These are phyloP conservation scores for Lingula anatina DNA, from an alignment of 2,888 invertebrate genomes.

Conservation along the genomic window DNA sequence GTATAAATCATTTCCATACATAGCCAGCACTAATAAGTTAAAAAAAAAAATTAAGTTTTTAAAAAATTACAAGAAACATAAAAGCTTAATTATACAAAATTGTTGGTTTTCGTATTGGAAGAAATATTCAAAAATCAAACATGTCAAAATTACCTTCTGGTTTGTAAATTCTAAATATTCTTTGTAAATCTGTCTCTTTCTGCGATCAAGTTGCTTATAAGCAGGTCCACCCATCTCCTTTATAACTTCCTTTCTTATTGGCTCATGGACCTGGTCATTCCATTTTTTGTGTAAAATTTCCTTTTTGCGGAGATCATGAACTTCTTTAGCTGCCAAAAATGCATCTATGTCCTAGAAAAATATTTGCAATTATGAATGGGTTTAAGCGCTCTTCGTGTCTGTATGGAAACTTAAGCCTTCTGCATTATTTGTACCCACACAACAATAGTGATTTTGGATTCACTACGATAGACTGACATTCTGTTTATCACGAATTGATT, in stretches of 20 bases:
- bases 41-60: not conserved
- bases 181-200: slow-evolving; percentile 39
- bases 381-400: too few species aligned
- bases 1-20: not conserved
- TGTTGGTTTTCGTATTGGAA: not conserved
- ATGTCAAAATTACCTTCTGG: slow-evolving; percentile 30
- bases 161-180: slow-evolving; percentile 48
- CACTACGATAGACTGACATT: too few species aligned
- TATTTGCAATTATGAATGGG: too few species aligned
- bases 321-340: slow-evolving; percentile 23
- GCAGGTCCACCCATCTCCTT: slow-evolving; percentile 33
- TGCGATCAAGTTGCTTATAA: slow-evolving; percentile 30
- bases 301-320: slow-evolving; percentile 34
- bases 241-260: slow-evolving; percentile 37
- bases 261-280: slow-evolving; percentile 44
- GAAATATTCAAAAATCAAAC: not conserved
- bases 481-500: too few species aligned
- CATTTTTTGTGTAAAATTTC: slow-evolving; percentile 48
- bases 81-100: too few species aligned
- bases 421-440: too few species aligned
- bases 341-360: slow-evolving; percentile 29
- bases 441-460: too few species aligned
- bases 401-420: too few species aligned
- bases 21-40: not conserved
- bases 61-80: too few species aligned